Evolutionary conservation across 2,888 invertebrate species (phyloP).

Genomic region (Drosophila meridionalis): DNA sequence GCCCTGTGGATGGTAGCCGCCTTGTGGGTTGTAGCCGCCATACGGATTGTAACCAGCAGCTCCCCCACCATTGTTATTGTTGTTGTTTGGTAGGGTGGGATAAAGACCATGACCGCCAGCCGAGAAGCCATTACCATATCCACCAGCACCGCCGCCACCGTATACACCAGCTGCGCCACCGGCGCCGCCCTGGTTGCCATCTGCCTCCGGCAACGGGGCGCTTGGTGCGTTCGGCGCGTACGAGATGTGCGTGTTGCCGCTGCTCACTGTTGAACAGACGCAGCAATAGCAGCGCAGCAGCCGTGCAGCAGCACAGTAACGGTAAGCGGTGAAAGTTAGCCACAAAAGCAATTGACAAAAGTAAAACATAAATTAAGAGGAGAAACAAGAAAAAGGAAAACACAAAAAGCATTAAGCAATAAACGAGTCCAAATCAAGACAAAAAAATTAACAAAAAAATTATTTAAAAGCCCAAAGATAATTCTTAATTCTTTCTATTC

Average conservation of each 20-base stretch:
- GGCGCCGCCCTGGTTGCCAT: constrained; percentile 47
- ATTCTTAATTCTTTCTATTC: background rate
- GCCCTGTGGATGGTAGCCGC: constrained; percentile 31
- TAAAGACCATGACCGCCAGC: constrained; percentile 83
- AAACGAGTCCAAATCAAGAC: constrained; percentile 10
- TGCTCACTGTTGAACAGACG: constrained; percentile 53
- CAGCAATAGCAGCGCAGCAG: constrained; percentile 24
- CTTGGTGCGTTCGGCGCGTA: constrained; percentile 79
- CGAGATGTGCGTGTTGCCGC: constrained; percentile 75
- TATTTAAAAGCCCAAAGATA: constrained; percentile 21
- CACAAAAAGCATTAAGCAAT: constrained; percentile 51
- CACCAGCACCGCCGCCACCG: constrained; percentile 73
- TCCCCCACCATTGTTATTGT: constrained; percentile 43
- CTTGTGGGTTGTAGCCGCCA: constrained; percentile 57
- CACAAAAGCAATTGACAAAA: constrained; percentile 62
- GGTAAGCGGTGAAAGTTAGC: constrained; percentile 53
- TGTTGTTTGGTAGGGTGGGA: constrained; percentile 77
- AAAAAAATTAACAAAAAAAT: background rate
- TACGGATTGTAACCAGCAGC: constrained; percentile 66
- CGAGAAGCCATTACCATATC: constrained; percentile 84
- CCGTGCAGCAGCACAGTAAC: constrained; percentile 28
- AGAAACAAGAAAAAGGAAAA: constrained; percentile 34
- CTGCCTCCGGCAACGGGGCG: constrained; percentile 72
- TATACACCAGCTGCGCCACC: constrained; percentile 82
- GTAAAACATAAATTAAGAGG: background rate